Conservation (phyloP, 2,113 vertebrate genomes). For the Dipodomys merriami region DNA sequence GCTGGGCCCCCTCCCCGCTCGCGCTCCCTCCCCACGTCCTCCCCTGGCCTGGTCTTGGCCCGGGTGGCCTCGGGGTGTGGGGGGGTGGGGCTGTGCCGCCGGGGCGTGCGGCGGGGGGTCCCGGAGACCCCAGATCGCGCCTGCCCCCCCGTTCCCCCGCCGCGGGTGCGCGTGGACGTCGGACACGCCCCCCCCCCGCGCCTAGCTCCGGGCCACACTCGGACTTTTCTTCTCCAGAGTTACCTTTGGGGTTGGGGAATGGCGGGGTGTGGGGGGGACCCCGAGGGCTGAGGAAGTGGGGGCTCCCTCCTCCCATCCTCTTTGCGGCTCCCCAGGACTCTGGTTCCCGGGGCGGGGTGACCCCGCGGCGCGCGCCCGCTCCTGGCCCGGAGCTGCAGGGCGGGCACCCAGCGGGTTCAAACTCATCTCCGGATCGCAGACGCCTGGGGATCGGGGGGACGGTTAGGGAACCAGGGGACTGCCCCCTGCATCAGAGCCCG, state of each 20-base stretch:
- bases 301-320: not conserved
- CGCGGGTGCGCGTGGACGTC: not conserved
- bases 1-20: not conserved
- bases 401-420: not conserved
- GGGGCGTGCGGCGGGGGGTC: not conserved
- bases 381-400: not conserved
- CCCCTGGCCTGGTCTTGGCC: too few relatives aligned
- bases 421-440: not conserved
- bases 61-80: not conserved
- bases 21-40: not conserved
- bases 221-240: not conserved
- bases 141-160: not conserved
- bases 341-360: too few relatives aligned
- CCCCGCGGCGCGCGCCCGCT: not conserved
- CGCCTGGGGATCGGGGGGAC: not conserved
- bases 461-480: accelerated
- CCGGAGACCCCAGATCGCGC: not conserved
- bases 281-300: too few relatives aligned
- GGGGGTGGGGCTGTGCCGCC: not conserved
- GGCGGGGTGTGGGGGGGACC: not conserved
- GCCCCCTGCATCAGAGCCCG: not conserved
- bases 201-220: not conserved
- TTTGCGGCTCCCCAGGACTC: not conserved
- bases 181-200: not conserved
- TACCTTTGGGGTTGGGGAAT: not conserved